A percentile compares a stretch with the other conserved stretches of the same genome.
phyloP scores from a whole-genome alignment of 2,797 vertebrate species.

The Falco peregrinus region DNA sequence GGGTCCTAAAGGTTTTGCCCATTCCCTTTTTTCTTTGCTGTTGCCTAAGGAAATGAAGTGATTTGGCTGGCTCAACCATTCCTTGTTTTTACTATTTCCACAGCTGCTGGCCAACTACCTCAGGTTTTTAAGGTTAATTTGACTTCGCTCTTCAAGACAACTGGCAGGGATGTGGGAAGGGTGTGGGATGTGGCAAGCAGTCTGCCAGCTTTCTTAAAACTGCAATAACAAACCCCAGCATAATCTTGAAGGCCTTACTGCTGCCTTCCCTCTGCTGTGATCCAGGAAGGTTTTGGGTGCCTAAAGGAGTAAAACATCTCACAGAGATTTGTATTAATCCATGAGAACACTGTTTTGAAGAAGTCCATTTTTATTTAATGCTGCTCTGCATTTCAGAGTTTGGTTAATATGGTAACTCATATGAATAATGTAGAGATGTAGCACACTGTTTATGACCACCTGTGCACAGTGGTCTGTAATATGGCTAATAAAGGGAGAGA shows the following conservation, averaged over 20 bases:
- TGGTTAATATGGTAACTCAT: background rate
- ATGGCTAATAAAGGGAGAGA: background rate
- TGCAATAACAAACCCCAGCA: constrained; percentile 14
- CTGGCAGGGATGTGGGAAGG: constrained; percentile 63
- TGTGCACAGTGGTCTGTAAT: background rate
- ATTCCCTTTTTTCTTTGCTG: constrained; percentile 3
- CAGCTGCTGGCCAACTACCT: constrained; percentile 49
- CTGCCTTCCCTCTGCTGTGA: background rate
- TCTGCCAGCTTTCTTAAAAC: constrained; percentile 58
- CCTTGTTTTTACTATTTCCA: constrained; percentile 58
- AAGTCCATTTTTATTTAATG: background rate
- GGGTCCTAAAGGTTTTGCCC: background rate
- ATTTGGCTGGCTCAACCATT: constrained; percentile 44
- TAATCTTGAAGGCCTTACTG: constrained; percentile 19
- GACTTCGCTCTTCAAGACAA: constrained; percentile 56
- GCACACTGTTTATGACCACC: background rate
- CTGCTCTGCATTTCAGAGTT: background rate
- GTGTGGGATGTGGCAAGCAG: constrained; percentile 58
- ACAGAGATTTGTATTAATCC: background rate
- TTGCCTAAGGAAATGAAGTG: constrained; percentile 45
- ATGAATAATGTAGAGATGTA: background rate
- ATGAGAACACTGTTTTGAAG: background rate
- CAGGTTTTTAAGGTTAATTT: constrained; percentile 67
- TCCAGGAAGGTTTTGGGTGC: background rate
- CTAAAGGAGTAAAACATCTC: background rate